Evolutionary conservation across 2,888 invertebrate genomes (phyloP).

Genomic region (Dasysyrphus albostriatus): DNA sequence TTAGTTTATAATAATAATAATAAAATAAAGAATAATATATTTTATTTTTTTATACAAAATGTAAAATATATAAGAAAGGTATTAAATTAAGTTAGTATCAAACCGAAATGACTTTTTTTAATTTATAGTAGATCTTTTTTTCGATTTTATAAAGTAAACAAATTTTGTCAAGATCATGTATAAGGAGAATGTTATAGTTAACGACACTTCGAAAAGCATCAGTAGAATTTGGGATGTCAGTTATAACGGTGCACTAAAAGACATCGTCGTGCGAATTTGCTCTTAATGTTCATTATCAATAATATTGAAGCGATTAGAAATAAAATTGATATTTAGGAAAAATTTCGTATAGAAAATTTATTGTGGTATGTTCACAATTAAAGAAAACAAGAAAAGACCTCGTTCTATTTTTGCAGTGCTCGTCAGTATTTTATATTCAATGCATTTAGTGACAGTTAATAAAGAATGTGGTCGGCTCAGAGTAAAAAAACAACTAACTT

Average conservation of each 20-base stretch:
- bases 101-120: slow-evolving; percentile 3
- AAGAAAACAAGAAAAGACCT: too few relatives aligned
- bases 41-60: slow-evolving; percentile 30
- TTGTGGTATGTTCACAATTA: too few relatives aligned
- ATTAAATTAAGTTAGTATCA: slow-evolving; percentile 26
- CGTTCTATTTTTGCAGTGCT: too few relatives aligned
- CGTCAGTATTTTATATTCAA: too few relatives aligned
- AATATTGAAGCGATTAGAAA: too few relatives aligned
- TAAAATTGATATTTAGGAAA: too few relatives aligned
- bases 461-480: too few relatives aligned
- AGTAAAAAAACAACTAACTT: too few relatives aligned
- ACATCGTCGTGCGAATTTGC: too few relatives aligned
- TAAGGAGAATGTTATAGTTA: not conserved
- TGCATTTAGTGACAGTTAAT: too few relatives aligned
- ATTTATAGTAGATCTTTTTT: not conserved
- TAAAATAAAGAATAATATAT: slow-evolving; percentile 11
- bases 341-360: too few relatives aligned
- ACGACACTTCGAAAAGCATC: not conserved
- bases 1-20: slow-evolving; percentile 25
- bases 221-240: not conserved
- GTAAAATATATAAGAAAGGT: slow-evolving; percentile 26
- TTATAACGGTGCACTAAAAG: not conserved
- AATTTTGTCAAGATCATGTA: not conserved
- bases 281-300: too few relatives aligned
- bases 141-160: not conserved